phyloP scores from a whole-genome alignment of 2,113 vertebrate genomes.

The Poecilia latipinna region DNA sequence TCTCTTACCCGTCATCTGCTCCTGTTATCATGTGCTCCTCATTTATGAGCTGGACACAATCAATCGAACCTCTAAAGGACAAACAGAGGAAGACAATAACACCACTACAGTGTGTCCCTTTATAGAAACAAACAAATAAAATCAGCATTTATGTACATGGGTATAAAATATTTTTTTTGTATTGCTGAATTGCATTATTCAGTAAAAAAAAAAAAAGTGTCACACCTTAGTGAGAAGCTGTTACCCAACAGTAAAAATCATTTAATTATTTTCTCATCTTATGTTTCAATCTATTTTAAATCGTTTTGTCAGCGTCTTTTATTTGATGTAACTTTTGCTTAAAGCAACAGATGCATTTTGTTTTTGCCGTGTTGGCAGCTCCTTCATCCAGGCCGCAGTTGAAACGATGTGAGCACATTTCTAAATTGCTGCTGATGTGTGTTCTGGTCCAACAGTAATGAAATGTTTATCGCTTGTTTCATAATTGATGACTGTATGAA shows the following conservation, averaged over 20 bases:
- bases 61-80: conserved; percentile 89
- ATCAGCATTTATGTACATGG: background rate
- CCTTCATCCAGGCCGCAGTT: background rate
- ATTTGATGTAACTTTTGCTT: background rate
- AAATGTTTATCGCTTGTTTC: no score
- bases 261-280: no score
- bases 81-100: background rate
- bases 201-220: background rate
- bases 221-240: background rate
- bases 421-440: background rate
- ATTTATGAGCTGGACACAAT: conserved; percentile 95
- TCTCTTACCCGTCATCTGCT: conserved; percentile 90
- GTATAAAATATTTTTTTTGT: background rate
- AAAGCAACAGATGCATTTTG: no score
- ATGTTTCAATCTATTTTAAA: no score
- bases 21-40: conserved; percentile 96
- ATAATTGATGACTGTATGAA: no score
- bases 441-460: background rate
- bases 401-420: background rate
- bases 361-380: background rate
- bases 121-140: background rate
- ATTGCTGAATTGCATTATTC: background rate
- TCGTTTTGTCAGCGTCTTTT: background rate
- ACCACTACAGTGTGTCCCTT: background rate
- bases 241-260: no score